Percentiles rank a stretch among this genome's conserved stretches.
phyloP scores from a whole-genome alignment of 2,113 vertebrate species.

The Calyptomena viridis region DNA sequence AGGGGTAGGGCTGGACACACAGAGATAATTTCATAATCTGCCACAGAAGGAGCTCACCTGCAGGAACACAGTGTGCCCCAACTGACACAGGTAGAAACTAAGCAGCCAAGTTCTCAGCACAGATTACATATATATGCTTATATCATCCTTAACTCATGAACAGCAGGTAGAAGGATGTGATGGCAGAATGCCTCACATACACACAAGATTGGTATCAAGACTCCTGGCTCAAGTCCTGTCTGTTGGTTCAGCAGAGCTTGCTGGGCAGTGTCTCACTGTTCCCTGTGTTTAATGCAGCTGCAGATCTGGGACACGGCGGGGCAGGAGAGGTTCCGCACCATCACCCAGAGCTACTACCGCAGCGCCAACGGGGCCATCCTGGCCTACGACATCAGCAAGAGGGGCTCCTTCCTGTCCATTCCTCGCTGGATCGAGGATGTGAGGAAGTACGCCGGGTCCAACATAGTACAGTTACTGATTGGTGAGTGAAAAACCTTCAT shows the following conservation, averaged over 20 bases:
- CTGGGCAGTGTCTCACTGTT: not conserved
- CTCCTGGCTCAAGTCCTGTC: not conserved
- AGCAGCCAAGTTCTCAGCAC: not conserved
- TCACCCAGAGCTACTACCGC: constrained; percentile 90
- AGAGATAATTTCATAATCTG: not conserved
- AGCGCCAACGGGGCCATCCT: constrained; percentile 88
- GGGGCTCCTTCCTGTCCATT: constrained; percentile 80
- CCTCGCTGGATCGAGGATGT: constrained; percentile 89
- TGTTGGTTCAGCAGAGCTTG: not conserved
- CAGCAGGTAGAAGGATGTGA: not conserved
- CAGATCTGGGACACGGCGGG: constrained; percentile 92
- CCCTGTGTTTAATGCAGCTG: constrained; percentile 65
- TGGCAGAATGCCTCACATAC: accelerated
- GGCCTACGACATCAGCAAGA: constrained; percentile 87
- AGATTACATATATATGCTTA: not conserved
- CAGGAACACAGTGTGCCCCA: not conserved
- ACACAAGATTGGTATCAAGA: not conserved
- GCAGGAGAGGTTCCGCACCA: constrained; percentile 88
- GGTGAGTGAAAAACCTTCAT: constrained; percentile 66
- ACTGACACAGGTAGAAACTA: accelerated
- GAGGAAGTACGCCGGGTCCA: constrained; percentile 83
- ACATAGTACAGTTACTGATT: constrained; percentile 83
- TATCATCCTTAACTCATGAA: not conserved
- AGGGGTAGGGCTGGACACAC: not conserved
- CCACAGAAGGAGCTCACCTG: not conserved